These are phyloP conservation scores for Drosophila merina DNA, from an alignment of 2,888 invertebrate species.

Conservation along the genomic window DNA sequence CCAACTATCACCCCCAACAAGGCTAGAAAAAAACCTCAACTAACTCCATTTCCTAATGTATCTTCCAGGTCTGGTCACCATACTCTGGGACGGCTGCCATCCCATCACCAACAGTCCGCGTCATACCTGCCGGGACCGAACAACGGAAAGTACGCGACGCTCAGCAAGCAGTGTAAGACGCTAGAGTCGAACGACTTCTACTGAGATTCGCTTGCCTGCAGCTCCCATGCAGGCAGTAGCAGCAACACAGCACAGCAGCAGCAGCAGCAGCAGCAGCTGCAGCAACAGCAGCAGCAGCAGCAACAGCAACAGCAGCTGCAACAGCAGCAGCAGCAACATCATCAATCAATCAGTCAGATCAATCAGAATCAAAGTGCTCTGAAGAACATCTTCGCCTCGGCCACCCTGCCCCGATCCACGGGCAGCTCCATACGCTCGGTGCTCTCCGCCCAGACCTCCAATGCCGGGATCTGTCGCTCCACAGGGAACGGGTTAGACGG, in stretches of 20 bases:
- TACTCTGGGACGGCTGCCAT: slow-evolving; percentile 88
- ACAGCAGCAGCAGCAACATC: slow-evolving; percentile 52
- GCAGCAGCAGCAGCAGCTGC: slow-evolving; percentile 44
- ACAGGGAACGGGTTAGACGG: slow-evolving; percentile 80
- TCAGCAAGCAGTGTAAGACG: slow-evolving; percentile 98
- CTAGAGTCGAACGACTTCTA: slow-evolving; percentile 96
- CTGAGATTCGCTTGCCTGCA: slow-evolving; percentile 91
- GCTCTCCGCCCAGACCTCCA: slow-evolving; percentile 80
- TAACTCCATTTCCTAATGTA: background rate
- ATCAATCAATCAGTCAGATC: slow-evolving; percentile 55
- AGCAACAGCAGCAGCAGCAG: slow-evolving; percentile 42
- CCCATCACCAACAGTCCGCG: slow-evolving; percentile 83
- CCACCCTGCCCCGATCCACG: slow-evolving; percentile 83
- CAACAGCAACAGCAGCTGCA: slow-evolving; percentile 57
- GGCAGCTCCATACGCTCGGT: slow-evolving; percentile 82
- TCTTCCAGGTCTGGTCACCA: slow-evolving; percentile 84
- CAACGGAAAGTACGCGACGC: slow-evolving; percentile 95
- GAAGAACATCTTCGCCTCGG: slow-evolving; percentile 82
- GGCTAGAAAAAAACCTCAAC: background rate
- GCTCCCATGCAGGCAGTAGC: slow-evolving; percentile 84
- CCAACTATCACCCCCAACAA: background rate
- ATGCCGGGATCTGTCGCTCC: slow-evolving; percentile 80
- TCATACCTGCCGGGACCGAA: slow-evolving; percentile 87
- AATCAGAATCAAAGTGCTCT: slow-evolving; percentile 63
- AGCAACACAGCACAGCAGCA: slow-evolving; percentile 77